phyloP scores from a whole-genome alignment of 2,113 vertebrate genomes.

The Anolis carolinensis region DNA sequence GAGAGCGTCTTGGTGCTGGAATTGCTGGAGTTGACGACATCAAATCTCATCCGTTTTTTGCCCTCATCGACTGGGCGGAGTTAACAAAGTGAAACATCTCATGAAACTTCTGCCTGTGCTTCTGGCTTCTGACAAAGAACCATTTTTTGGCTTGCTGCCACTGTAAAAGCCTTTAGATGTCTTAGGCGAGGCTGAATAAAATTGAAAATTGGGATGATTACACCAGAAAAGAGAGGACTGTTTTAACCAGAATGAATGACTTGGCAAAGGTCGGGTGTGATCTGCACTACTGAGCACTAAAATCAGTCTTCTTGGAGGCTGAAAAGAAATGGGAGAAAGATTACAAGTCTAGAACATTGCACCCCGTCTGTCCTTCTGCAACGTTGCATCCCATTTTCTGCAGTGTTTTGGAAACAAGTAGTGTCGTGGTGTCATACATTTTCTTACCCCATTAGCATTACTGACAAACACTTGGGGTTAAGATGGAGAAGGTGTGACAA shows the following conservation, averaged over 20 bases:
- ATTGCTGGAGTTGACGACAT: conserved; percentile 94
- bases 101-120: conserved; percentile 36
- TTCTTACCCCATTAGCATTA: background rate
- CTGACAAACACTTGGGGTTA: background rate
- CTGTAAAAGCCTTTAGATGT: conserved; percentile 4
- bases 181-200: conserved; percentile 23
- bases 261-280: conserved; percentile 45
- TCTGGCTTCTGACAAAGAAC: conserved; percentile 40
- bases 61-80: conserved; percentile 85
- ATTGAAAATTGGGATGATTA: conserved; percentile 2
- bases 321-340: background rate
- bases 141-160: conserved; percentile 17
- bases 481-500: background rate
- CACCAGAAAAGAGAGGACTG: conserved; percentile 32
- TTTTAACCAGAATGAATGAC: conserved; percentile 33
- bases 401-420: background rate
- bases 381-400: background rate
- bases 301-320: background rate
- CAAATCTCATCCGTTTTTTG: conserved; percentile 96
- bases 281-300: conserved; percentile 34
- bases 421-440: background rate
- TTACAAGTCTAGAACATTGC: background rate
- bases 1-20: conserved; percentile 91
- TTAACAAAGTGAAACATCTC: conserved; percentile 64
- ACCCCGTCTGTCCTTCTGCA: background rate